Evolutionary conservation across 2,888 invertebrate species (phyloP).

Genomic region (Podabrus alpinus): DNA sequence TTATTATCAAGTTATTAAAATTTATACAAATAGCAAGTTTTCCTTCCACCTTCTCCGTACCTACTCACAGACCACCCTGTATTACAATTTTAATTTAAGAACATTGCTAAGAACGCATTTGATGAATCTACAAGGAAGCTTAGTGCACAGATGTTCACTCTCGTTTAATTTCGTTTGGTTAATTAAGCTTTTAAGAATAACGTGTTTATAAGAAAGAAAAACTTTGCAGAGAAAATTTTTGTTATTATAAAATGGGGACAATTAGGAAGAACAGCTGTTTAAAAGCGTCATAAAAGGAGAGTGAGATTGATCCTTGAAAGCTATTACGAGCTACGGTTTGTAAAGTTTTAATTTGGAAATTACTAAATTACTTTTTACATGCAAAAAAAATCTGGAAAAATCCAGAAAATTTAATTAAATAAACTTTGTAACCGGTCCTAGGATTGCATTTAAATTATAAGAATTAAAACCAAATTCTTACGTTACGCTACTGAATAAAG

Average conservation of each 20-base stretch:
- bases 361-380: not conserved
- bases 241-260: not conserved
- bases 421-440: not conserved
- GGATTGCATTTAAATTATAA: not conserved
- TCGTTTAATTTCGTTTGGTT: not conserved
- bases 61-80: not conserved
- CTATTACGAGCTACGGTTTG: not conserved
- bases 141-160: not conserved
- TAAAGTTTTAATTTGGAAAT: not conserved
- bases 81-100: not conserved
- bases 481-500: too few relatives aligned
- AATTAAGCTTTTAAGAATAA: not conserved
- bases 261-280: not conserved
- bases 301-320: not conserved
- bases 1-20: not conserved
- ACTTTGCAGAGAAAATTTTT: not conserved
- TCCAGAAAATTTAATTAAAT: too few relatives aligned
- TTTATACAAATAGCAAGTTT: not conserved
- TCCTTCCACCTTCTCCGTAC: not conserved
- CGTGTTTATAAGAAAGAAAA: not conserved
- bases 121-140: not conserved
- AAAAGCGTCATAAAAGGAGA: not conserved
- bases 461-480: not conserved
- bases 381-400: too few relatives aligned
- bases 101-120: not conserved